Evolutionary conservation across 2,113 vertebrate genomes (phyloP).

Genomic region (Caranx ignobilis): DNA sequence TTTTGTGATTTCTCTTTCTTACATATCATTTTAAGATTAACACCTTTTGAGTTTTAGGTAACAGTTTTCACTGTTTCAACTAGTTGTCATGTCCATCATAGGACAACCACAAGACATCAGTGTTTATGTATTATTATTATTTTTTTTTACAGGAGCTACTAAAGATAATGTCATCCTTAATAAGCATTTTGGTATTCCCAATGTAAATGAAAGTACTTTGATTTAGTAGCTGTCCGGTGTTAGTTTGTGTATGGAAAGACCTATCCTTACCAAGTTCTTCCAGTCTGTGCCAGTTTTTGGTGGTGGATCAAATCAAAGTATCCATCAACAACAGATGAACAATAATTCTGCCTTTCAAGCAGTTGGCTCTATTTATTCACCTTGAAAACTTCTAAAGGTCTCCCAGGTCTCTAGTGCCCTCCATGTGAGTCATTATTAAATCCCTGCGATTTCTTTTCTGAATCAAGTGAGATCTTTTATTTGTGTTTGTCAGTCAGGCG

Average conservation of each 20-base stretch:
- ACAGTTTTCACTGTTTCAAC: too few species aligned
- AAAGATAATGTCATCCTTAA: too few species aligned
- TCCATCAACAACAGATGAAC: constrained; percentile 16
- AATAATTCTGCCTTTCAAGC: background rate
- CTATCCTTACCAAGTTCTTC: background rate
- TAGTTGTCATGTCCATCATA: too few species aligned
- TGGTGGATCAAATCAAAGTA: background rate
- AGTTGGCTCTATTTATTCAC: background rate
- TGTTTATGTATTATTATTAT: too few species aligned
- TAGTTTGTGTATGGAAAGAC: too few species aligned
- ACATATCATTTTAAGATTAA: too few species aligned
- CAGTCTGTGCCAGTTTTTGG: background rate
- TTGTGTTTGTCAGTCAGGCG: constrained; percentile 39
- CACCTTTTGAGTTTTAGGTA: too few species aligned
- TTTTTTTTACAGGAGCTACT: too few species aligned
- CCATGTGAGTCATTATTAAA: constrained; percentile 7
- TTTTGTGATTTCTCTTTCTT: background rate
- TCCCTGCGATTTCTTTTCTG: background rate
- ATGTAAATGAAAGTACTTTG: background rate
- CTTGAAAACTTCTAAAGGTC: background rate
- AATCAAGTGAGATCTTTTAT: background rate
- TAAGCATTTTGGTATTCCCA: too few species aligned
- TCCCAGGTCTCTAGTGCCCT: background rate
- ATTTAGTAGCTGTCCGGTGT: background rate
- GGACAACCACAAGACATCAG: background rate